These are phyloP conservation scores for Clarias pachynema DNA, from an alignment of 2,797 vertebrate genomes.

Conservation along the genomic window DNA sequence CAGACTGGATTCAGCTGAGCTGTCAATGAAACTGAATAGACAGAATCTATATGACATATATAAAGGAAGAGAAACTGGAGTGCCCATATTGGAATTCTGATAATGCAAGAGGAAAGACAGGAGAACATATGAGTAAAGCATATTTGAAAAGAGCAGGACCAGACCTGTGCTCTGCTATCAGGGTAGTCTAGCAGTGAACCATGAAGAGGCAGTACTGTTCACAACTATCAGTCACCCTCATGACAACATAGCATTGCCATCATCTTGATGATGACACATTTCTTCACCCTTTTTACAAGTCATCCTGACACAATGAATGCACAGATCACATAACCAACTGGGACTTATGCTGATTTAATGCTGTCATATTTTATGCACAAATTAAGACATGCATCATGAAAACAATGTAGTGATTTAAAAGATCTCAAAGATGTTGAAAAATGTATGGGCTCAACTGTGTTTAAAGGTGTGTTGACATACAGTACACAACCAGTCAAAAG, in stretches of 20 bases:
- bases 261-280: slow-evolving; percentile 52
- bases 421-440: background rate
- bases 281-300: slow-evolving; percentile 29
- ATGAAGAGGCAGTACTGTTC: slow-evolving; percentile 53
- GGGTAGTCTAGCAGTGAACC: slow-evolving; percentile 54
- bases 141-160: slow-evolving; percentile 54
- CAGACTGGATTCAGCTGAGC: background rate
- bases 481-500: background rate
- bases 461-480: slow-evolving; percentile 5
- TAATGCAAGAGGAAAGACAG: slow-evolving; percentile 35
- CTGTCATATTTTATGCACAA: slow-evolving; percentile 4
- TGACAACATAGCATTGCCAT: slow-evolving; percentile 50
- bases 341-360: slow-evolving; percentile 8
- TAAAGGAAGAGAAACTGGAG: background rate
- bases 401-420: background rate
- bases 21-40: background rate
- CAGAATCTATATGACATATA: background rate
- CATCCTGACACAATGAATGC: slow-evolving; percentile 17
- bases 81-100: slow-evolving; percentile 16
- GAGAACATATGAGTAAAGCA: slow-evolving; percentile 35
- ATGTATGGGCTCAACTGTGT: background rate
- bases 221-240: slow-evolving; percentile 53
- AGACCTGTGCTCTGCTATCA: slow-evolving; percentile 53
- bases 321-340: slow-evolving; percentile 17
- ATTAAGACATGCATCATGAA: slow-evolving; percentile 9